phyloP scores from a whole-genome alignment of 2,888 invertebrate species.

The Aproaerema taeniolella region DNA sequence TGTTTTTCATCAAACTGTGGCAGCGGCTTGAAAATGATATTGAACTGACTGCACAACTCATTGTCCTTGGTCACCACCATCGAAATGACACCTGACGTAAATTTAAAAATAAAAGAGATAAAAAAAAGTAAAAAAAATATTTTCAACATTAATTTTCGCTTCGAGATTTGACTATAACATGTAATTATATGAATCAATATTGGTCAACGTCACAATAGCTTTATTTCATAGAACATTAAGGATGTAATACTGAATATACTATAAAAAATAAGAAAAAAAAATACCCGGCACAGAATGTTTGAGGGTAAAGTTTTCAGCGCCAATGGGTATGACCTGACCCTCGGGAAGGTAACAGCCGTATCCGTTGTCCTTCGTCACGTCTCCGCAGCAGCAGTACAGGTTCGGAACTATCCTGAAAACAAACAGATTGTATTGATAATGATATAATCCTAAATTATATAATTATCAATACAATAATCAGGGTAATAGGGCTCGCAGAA shows the following conservation, averaged over 20 bases:
- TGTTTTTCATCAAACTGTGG: slow-evolving; percentile 70
- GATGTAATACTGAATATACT: too few species aligned
- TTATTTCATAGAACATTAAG: too few species aligned
- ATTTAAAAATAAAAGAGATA: too few species aligned
- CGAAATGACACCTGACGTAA: slow-evolving; percentile 66
- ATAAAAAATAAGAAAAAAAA: too few species aligned
- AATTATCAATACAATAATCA: too few species aligned
- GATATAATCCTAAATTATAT: too few species aligned
- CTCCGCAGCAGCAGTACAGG: slow-evolving; percentile 78
- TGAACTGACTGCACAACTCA: slow-evolving; percentile 73
- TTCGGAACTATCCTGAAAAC: slow-evolving; percentile 64
- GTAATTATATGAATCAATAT: too few species aligned
- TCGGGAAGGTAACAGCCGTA: slow-evolving; percentile 70
- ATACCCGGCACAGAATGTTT: slow-evolving; percentile 70
- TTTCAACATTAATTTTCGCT: too few species aligned
- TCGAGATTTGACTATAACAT: too few species aligned
- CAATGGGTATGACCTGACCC: slow-evolving; percentile 46
- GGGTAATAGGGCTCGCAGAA: too few species aligned
- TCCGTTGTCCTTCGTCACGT: slow-evolving; percentile 76
- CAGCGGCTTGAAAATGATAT: slow-evolving; percentile 74
- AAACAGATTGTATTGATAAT: not conserved
- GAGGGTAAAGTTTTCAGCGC: slow-evolving; percentile 60
- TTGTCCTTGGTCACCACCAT: slow-evolving; percentile 61
- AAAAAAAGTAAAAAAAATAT: too few species aligned
- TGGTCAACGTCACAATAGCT: too few species aligned